phyloP scores from a whole-genome alignment of 2,888 invertebrate genomes.

The Oscheius myriophilus region DNA sequence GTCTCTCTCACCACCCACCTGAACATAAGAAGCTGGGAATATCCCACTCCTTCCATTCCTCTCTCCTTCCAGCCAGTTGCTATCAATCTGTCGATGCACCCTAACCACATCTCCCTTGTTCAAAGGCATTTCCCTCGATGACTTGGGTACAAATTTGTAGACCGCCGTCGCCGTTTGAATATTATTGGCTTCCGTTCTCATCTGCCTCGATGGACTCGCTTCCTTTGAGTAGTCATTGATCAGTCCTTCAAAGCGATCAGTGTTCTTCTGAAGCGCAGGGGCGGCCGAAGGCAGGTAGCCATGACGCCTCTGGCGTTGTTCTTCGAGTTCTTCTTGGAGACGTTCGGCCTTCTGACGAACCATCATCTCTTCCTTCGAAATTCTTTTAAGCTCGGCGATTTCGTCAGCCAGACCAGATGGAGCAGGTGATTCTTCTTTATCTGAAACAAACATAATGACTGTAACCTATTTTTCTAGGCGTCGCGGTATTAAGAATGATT shows the following conservation, averaged over 20 bases:
- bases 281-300: constrained; percentile 58
- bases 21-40: constrained; percentile 64
- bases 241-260: constrained; percentile 61
- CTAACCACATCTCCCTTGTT: constrained; percentile 65
- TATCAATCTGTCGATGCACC: constrained; percentile 61
- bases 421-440: constrained; percentile 30
- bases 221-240: constrained; percentile 51
- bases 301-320: constrained; percentile 56
- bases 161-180: constrained; percentile 53
- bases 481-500: too few species aligned
- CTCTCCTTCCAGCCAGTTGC: constrained; percentile 67
- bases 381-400: constrained; percentile 47
- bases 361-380: constrained; percentile 57
- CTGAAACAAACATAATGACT: constrained; percentile 26
- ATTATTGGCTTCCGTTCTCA: constrained; percentile 2
- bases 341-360: constrained; percentile 56
- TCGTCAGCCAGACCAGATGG: constrained; percentile 35
- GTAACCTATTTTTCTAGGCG: too few species aligned
- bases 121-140: constrained; percentile 56
- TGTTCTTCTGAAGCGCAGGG: constrained; percentile 61
- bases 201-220: constrained; percentile 4
- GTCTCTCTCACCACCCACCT: constrained; percentile 37
- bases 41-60: constrained; percentile 64
- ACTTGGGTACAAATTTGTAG: constrained; percentile 54
- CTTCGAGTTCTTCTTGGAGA: constrained; percentile 56